Conservation (phyloP, 2,888 invertebrate species). For the Troilus luridus region DNA sequence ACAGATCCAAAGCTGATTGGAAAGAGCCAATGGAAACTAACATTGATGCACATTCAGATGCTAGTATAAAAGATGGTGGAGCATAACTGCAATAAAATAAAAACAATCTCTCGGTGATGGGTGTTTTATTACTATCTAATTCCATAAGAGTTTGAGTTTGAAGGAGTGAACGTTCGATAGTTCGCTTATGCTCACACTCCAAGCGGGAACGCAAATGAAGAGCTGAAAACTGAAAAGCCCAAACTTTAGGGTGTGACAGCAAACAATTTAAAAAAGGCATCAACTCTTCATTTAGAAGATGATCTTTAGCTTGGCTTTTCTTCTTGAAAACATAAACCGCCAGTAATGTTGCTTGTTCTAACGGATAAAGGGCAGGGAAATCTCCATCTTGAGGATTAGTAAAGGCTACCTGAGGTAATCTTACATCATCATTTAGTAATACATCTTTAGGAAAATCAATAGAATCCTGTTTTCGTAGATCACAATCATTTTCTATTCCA, state of each 20-base stretch:
- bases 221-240: slow-evolving; percentile 83
- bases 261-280: slow-evolving; percentile 80
- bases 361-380: slow-evolving; percentile 74
- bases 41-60: slow-evolving; percentile 83
- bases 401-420: slow-evolving; percentile 85
- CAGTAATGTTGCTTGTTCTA: slow-evolving; percentile 85
- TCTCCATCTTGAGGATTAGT: slow-evolving; percentile 73
- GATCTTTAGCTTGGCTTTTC: slow-evolving; percentile 84
- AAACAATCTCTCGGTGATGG: slow-evolving; percentile 71
- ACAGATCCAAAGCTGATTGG: slow-evolving; percentile 87
- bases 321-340: slow-evolving; percentile 80
- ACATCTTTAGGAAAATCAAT: slow-evolving; percentile 76
- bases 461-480: slow-evolving; percentile 34
- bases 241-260: slow-evolving; percentile 78
- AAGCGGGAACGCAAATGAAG: slow-evolving; percentile 82
- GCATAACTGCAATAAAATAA: slow-evolving; percentile 81
- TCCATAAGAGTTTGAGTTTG: slow-evolving; percentile 64
- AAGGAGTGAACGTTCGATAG: slow-evolving; percentile 87
- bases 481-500: slow-evolving; percentile 41
- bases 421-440: slow-evolving; percentile 86
- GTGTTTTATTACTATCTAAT: slow-evolving; percentile 60
- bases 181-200: slow-evolving; percentile 83
- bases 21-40: slow-evolving; percentile 85
- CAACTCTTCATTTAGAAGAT: slow-evolving; percentile 85
- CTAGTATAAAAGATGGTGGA: slow-evolving; percentile 83